Base-by-base conservation (phyloP, 1,140 invertebrate species). In the Trachelipus rathkii region DNA sequence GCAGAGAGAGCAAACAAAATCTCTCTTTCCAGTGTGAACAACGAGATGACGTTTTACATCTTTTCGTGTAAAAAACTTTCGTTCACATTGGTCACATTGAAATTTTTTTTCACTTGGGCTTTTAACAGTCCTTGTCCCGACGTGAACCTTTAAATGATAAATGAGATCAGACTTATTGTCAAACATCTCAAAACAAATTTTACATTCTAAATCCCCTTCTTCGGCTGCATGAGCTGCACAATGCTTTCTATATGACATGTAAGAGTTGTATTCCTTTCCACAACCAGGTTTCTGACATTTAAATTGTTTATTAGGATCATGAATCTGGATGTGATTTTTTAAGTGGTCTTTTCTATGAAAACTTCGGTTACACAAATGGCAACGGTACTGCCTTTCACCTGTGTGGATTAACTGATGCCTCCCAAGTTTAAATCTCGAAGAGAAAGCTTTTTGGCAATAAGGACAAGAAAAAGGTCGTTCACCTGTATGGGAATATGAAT, bases 1-100 rank as follows among this genome's bases (percentile, higher is more conserved):
- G 85, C 92, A 94, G 82, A 88, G 89, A 77, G 90, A 90, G 84
- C 92, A 93, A 45, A 91, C 84, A 84, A 92, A 93, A 85, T 93
- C 91, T 74, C 91, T 85, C 78, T 89, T 88, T 69, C 91, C 91
- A 44, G 92, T 93, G 84, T 94, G 92, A 19, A 92, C 91, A 10
- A 93, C 91, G 71, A 90, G 85, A 83, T 94, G 92, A 45, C 92
- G 85, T 72, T 91, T 87, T 33, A 93, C 91, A 87, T 93, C 92
- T 85, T 94, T 93, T 33, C 89, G 88, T 13, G 91, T 93, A 83
- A 92, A 92, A 84, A 33, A 94, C 76, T 86, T 88, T 80, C 91
- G 86, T 10, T 91, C 89, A 85, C 92, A 93, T 81, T 88, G 86
- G 68, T 89, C 87, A 84, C 92, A 93, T 44, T 88, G 88, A 83